A percentile compares a stretch with the other conserved stretches of the same genome.
Conservation (phyloP, 1,140 invertebrate species). For the Neuroterus valhalla region DNA sequence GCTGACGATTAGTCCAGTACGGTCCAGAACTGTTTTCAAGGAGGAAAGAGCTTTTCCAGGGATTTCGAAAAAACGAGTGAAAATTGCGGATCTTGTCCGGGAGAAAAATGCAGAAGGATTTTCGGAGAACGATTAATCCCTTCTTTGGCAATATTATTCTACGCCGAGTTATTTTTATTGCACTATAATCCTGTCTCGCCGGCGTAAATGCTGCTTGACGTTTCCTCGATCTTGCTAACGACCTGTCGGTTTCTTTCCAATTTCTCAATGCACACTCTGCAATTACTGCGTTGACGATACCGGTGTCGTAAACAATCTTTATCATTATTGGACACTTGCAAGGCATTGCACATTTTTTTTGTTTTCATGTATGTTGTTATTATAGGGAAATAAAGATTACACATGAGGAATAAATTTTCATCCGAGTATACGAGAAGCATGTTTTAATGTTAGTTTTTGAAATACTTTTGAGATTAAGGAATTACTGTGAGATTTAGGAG, state of each 20-base stretch:
- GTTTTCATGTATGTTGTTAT: too few relatives aligned
- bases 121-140: slow-evolving; percentile 26
- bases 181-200: slow-evolving; percentile 22
- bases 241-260: slow-evolving; percentile 22
- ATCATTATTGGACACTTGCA: too few relatives aligned
- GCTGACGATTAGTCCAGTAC: slow-evolving; percentile 41
- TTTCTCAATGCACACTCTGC: slow-evolving; percentile 15
- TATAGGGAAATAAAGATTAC: too few relatives aligned
- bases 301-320: slow-evolving; percentile 1
- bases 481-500: not conserved
- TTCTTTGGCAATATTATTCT: slow-evolving; percentile 25
- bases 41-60: slow-evolving; percentile 39
- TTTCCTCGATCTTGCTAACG: slow-evolving; percentile 28
- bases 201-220: slow-evolving; percentile 13
- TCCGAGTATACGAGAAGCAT: too few relatives aligned
- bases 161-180: slow-evolving; percentile 25
- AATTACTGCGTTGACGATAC: not conserved
- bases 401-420: too few relatives aligned
- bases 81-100: not conserved
- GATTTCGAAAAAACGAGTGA: slow-evolving; percentile 11
- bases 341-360: too few relatives aligned
- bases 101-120: slow-evolving; percentile 4
- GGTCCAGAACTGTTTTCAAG: slow-evolving; percentile 32
- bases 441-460: too few relatives aligned
- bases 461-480: too few relatives aligned